These are phyloP conservation scores for Arvicanthis niloticus DNA, from an alignment of 2,113 vertebrate species.

Conservation along the genomic window DNA sequence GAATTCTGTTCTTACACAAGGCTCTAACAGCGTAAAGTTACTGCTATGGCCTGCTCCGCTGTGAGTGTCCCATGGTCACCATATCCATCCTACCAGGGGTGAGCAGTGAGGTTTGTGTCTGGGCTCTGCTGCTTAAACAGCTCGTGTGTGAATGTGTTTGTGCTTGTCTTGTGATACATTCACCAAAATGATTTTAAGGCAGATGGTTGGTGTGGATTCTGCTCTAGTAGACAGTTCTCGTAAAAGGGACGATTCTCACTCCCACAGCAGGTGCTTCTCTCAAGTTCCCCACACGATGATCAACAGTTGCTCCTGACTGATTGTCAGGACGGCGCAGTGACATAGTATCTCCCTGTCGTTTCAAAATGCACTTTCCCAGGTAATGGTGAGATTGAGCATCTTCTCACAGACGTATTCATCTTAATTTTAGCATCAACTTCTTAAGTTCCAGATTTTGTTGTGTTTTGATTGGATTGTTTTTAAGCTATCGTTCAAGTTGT, in stretches of 20 bases:
- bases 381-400: conserved; percentile 13
- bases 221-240: not conserved
- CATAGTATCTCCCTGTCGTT: conserved; percentile 44
- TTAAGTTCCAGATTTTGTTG: conserved; percentile 27
- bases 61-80: not conserved
- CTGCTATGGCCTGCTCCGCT: not conserved
- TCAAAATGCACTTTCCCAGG: not conserved
- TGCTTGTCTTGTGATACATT: not conserved
- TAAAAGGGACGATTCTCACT: not conserved
- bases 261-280: not conserved
- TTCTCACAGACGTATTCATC: conserved; percentile 22
- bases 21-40: not conserved
- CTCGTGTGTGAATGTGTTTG: not conserved
- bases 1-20: not conserved
- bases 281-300: not conserved
- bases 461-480: conserved; percentile 58
- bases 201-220: not conserved
- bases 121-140: conserved; percentile 4
- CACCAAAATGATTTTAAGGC: not conserved
- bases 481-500: not conserved
- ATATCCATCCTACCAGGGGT: not conserved
- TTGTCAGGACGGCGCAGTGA: not conserved
- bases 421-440: conserved; percentile 11
- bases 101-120: not conserved
- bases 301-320: not conserved